A percentile compares a stretch with the other conserved stretches of the same genome.
Evolutionary conservation across 2,113 vertebrate genomes (phyloP).

Genomic region (Cyprinus carpio): DNA sequence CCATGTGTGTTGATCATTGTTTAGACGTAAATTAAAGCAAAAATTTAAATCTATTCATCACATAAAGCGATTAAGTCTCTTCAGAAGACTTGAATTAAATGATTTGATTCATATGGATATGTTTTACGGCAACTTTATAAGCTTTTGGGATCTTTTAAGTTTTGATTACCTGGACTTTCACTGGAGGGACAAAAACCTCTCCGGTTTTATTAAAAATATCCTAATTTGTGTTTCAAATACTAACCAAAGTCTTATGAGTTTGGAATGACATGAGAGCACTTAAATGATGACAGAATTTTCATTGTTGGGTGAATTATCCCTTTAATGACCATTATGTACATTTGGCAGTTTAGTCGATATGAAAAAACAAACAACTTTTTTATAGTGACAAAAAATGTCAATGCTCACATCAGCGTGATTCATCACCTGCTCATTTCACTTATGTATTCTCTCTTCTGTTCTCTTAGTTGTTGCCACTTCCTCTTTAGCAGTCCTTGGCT

Average conservation of each 20-base stretch:
- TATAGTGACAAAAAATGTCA: neutral
- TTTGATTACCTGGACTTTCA: no score
- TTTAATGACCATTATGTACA: neutral
- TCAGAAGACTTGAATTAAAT: no score
- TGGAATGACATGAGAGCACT: neutral
- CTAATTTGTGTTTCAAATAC: neutral
- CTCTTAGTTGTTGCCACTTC: neutral
- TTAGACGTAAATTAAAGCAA: no score
- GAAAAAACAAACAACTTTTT: neutral
- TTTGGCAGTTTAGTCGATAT: neutral
- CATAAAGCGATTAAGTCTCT: no score
- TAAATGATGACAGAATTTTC: neutral
- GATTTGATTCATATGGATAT: no score
- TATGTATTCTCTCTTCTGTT: neutral
- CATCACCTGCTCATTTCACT: slow-evolving; percentile 4
- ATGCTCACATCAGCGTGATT: neutral
- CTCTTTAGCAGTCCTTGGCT: slow-evolving; percentile 27
- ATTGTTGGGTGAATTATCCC: neutral
- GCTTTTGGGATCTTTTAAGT: no score
- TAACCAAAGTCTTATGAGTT: neutral
- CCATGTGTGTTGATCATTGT: no score
- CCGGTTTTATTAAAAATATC: no score
- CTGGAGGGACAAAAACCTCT: no score
- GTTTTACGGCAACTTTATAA: no score
- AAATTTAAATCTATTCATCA: no score